Conservation (phyloP, 2,113 vertebrate species). For the Rissa tridactyla region DNA sequence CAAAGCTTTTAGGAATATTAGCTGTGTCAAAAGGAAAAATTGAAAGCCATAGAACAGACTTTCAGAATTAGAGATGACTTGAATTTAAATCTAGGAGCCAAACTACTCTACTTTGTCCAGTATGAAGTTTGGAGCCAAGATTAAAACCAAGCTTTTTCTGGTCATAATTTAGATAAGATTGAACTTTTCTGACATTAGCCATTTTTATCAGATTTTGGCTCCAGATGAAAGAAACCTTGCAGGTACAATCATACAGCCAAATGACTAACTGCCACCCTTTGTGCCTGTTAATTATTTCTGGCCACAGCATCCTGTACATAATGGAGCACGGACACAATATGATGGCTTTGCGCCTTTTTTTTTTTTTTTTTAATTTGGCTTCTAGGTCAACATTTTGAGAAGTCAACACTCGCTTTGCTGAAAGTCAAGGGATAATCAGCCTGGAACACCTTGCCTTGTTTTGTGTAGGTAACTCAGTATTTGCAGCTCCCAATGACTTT, state of each 20-base stretch:
- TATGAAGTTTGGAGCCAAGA: neutral
- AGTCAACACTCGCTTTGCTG: neutral
- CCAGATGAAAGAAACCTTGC: conserved; percentile 37
- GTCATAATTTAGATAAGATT: neutral
- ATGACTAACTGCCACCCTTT: conserved; percentile 43
- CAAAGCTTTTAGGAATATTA: neutral
- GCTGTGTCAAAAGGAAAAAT: neutral
- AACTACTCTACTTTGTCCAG: neutral
- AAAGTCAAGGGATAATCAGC: neutral
- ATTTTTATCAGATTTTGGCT: conserved; percentile 49
- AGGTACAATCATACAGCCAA: conserved; percentile 37
- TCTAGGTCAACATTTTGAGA: conserved; percentile 1
- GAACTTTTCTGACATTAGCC: conserved; percentile 9
- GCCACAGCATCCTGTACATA: neutral
- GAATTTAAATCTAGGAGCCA: neutral
- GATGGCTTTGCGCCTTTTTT: neutral
- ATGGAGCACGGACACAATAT: conserved; percentile 37
- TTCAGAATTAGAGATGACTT: neutral
- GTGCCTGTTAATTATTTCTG: conserved; percentile 54
- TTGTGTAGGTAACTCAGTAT: neutral
- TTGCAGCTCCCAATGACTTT: neutral
- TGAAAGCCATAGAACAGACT: neutral
- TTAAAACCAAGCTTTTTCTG: neutral
- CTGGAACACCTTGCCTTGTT: neutral
- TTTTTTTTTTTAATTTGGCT: neutral